These are phyloP conservation scores for Heteromurus nitidus DNA, from an alignment of 2,888 invertebrate genomes.

Conservation along the genomic window DNA sequence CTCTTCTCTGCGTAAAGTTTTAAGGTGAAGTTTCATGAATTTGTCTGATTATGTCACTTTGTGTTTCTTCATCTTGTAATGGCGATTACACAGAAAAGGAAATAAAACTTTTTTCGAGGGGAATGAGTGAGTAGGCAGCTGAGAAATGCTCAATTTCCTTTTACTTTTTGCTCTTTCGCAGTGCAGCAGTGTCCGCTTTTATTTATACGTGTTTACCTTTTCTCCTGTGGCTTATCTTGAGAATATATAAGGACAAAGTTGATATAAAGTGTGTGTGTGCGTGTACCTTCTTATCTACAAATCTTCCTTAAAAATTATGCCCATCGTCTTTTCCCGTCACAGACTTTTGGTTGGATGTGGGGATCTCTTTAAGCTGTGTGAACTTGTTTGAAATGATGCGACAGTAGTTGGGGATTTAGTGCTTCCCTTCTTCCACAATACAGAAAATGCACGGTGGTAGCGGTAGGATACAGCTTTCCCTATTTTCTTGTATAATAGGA, in stretches of 20 bases:
- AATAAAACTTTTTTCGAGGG: neutral
- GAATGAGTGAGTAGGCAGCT: no score
- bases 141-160: no score
- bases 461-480: slow-evolving; percentile 15
- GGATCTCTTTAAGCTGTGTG: slow-evolving; percentile 50
- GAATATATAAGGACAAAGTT: neutral
- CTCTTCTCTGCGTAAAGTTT: slow-evolving; percentile 10
- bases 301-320: slow-evolving; percentile 29
- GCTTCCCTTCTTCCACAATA: neutral
- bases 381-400: slow-evolving; percentile 55
- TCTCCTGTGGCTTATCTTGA: neutral
- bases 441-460: neutral
- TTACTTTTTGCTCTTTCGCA: slow-evolving; percentile 13
- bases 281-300: slow-evolving; percentile 39
- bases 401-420: slow-evolving; percentile 50
- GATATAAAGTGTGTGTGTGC: no score
- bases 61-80: slow-evolving; percentile 48
- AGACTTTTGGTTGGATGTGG: no score
- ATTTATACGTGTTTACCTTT: slow-evolving; percentile 9
- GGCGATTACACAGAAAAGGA: slow-evolving; percentile 7
- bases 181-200: slow-evolving; percentile 13
- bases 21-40: slow-evolving; percentile 55
- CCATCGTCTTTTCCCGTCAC: no score
- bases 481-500: no score
- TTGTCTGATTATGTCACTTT: slow-evolving; percentile 62